Evolutionary conservation across 37 sponge, comb jelly and placozoan genomes (phyloP).

Genomic region (Agelas oroides): DNA sequence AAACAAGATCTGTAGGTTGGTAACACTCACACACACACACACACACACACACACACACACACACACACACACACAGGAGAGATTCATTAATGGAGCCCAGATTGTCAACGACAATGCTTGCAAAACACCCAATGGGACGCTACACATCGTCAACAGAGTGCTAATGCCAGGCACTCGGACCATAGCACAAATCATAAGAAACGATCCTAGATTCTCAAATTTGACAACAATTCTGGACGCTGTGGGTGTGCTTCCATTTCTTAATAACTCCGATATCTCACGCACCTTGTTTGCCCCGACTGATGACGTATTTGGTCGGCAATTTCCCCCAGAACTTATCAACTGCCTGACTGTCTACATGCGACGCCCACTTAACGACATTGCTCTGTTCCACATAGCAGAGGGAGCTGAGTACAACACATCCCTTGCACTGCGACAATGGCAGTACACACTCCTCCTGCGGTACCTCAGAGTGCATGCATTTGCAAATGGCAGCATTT

Average conservation of each 20-base stretch:
- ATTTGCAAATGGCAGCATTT: neutral
- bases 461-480: neutral
- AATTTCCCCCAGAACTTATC: constrained; percentile 18
- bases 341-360: constrained; percentile 35
- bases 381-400: constrained; percentile 47
- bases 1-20: no score
- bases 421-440: constrained; percentile 14
- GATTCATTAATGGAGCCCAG: constrained; percentile 49
- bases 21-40: no score
- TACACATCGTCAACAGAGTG: constrained; percentile 56
- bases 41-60: no score
- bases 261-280: constrained; percentile 21
- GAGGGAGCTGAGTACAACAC: constrained; percentile 34
- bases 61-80: constrained; percentile 8
- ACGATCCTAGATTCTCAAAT: constrained; percentile 14
- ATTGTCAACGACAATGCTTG: constrained; percentile 45
- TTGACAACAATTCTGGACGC: constrained; percentile 21
- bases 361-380: constrained; percentile 32
- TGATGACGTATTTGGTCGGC: constrained; percentile 24
- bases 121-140: constrained; percentile 16
- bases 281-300: constrained; percentile 58
- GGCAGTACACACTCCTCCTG: constrained; percentile 12
- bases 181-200: constrained; percentile 38
- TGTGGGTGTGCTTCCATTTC: constrained; percentile 25
- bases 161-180: constrained; percentile 40